phyloP scores from a whole-genome alignment of 2,888 invertebrate genomes.

The Clanis bilineata region DNA sequence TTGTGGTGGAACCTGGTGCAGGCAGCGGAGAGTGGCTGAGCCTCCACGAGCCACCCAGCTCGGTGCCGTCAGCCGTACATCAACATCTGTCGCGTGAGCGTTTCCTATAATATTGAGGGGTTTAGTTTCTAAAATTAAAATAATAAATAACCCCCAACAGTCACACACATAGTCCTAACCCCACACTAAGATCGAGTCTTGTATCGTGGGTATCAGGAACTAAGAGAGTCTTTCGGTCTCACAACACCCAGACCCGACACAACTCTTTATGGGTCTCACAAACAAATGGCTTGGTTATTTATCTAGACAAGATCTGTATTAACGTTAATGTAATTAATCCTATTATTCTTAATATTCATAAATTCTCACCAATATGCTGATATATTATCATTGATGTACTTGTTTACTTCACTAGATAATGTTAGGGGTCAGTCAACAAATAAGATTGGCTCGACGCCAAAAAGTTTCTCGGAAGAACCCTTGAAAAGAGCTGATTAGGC shows the following conservation, averaged over 20 bases:
- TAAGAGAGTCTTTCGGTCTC: no score
- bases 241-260: no score
- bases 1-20: constrained; percentile 88
- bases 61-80: constrained; percentile 85
- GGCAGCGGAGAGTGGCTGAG: constrained; percentile 87
- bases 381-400: neutral
- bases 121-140: neutral
- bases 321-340: no score
- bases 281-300: no score
- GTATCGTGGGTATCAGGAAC: no score
- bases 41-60: constrained; percentile 89
- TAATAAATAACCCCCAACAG: no score
- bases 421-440: neutral
- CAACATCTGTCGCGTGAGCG: constrained; percentile 79
- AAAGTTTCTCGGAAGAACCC: neutral
- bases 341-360: no score
- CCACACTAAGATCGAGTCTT: no score
- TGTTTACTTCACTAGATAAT: constrained; percentile 2
- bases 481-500: constrained; percentile 3
- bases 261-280: no score
- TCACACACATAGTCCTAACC: no score
- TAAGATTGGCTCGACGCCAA: constrained; percentile 5
- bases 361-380: neutral
- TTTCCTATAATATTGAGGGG: constrained; percentile 45
- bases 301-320: no score